Evolutionary conservation across 2,888 invertebrate genomes (phyloP).

Genomic region (Harpalus rubripes): DNA sequence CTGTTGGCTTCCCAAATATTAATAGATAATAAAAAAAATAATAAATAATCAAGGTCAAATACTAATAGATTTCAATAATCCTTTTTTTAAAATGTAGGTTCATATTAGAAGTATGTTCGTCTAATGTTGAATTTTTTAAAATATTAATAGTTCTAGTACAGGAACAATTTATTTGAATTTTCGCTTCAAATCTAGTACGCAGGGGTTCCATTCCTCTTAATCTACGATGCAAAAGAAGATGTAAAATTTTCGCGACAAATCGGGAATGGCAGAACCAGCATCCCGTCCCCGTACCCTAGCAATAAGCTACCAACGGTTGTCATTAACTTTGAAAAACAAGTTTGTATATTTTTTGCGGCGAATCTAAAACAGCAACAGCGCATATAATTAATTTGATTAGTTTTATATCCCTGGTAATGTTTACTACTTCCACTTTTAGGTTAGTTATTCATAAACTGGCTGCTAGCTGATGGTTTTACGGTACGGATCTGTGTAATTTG

Average conservation of each 20-base stretch:
- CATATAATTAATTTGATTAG: constrained; percentile 64
- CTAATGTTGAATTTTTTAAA: too few species aligned
- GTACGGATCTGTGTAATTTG: constrained; percentile 51
- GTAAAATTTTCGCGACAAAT: background rate
- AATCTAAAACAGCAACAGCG: constrained; percentile 55
- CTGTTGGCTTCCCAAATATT: too few species aligned
- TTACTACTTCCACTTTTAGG: constrained; percentile 59
- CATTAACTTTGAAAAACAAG: constrained; percentile 64
- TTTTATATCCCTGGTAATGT: constrained; percentile 59
- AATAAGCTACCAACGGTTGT: constrained; percentile 60
- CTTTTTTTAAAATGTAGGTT: too few species aligned
- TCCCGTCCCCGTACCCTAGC: background rate
- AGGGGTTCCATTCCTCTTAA: too few species aligned
- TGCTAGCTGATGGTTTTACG: constrained; percentile 30
- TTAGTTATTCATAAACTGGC: constrained; percentile 51
- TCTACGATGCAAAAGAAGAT: background rate
- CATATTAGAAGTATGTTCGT: too few species aligned
- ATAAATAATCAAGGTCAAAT: too few species aligned
- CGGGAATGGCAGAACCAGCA: background rate
- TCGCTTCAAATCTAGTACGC: too few species aligned
- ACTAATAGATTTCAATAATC: too few species aligned
- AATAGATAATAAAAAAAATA: too few species aligned
- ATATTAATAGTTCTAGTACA: too few species aligned
- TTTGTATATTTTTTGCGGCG: constrained; percentile 55
- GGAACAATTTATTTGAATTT: too few species aligned